A percentile compares a stretch with the other conserved stretches of the same genome.
phyloP scores from a whole-genome alignment of 2,888 invertebrate genomes.

The Nineta flava region DNA sequence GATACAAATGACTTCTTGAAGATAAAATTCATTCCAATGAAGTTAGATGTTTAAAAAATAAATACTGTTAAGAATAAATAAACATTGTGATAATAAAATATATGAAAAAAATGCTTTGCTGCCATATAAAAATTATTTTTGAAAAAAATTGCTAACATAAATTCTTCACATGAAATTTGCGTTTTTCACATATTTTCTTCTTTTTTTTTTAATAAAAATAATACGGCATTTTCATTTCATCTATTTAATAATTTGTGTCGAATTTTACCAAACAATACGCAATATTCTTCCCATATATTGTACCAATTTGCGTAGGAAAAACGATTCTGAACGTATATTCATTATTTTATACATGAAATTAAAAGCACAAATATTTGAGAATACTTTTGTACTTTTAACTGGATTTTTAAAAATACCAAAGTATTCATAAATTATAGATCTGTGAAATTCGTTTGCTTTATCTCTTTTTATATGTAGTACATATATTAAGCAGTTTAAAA shows the following conservation, averaged over 20 bases:
- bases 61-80: not conserved
- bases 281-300: no score
- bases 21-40: not conserved
- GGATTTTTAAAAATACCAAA: not conserved
- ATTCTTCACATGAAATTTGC: not conserved
- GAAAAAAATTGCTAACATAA: not conserved
- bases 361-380: not conserved
- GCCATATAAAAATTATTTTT: not conserved
- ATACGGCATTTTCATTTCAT: no score
- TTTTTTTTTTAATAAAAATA: not conserved
- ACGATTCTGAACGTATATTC: no score
- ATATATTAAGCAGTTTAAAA: conserved; percentile 4
- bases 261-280: no score
- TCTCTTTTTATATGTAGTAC: conserved; percentile 2
- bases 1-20: not conserved
- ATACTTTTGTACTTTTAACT: not conserved
- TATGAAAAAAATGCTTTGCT: not conserved
- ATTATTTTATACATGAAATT: no score
- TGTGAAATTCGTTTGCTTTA: not conserved
- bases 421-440: not conserved
- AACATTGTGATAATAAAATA: not conserved
- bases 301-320: no score
- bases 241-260: no score
- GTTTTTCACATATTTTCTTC: not conserved
- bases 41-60: not conserved